These are phyloP conservation scores for Vanacampus margaritifer DNA, from an alignment of 2,113 vertebrate species.

Conservation along the genomic window DNA sequence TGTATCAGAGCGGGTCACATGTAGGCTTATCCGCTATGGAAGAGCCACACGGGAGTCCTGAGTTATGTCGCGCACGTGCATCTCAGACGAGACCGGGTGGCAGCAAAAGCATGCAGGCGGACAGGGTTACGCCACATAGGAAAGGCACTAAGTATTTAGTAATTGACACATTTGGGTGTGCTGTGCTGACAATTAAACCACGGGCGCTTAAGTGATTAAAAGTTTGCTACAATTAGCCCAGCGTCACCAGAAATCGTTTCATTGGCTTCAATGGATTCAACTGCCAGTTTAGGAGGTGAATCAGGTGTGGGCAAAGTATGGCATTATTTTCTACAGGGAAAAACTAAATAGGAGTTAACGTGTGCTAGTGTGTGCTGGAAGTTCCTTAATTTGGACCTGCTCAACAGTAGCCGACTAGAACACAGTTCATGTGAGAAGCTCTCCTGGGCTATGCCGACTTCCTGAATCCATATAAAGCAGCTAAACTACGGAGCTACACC, in stretches of 20 bases:
- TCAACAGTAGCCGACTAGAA: neutral
- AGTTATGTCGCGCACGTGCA: slow-evolving; percentile 39
- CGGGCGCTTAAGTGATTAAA: too few relatives aligned
- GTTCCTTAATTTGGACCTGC: neutral
- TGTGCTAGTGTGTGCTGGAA: neutral
- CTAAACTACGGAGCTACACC: slow-evolving; percentile 15
- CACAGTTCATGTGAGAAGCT: slow-evolving; percentile 13
- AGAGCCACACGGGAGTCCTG: slow-evolving; percentile 36
- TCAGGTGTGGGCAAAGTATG: too few relatives aligned
- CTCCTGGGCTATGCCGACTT: slow-evolving; percentile 22
- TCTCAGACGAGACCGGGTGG: slow-evolving; percentile 19
- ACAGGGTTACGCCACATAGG: neutral
- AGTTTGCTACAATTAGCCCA: too few relatives aligned
- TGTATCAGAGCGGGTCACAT: slow-evolving; percentile 22
- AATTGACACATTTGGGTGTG: too few relatives aligned
- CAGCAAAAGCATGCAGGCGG: slow-evolving; percentile 11
- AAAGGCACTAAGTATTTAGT: neutral
- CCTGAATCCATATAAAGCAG: slow-evolving; percentile 36
- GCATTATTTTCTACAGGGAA: neutral
- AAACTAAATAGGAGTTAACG: neutral
- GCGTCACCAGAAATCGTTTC: too few relatives aligned
- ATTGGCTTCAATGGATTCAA: too few relatives aligned
- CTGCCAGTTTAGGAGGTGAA: too few relatives aligned
- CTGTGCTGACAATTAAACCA: too few relatives aligned
- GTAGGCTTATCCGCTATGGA: slow-evolving; percentile 10